Evolutionary conservation across 1,140 invertebrate genomes (phyloP).

Genomic region (Halesus radiatus): DNA sequence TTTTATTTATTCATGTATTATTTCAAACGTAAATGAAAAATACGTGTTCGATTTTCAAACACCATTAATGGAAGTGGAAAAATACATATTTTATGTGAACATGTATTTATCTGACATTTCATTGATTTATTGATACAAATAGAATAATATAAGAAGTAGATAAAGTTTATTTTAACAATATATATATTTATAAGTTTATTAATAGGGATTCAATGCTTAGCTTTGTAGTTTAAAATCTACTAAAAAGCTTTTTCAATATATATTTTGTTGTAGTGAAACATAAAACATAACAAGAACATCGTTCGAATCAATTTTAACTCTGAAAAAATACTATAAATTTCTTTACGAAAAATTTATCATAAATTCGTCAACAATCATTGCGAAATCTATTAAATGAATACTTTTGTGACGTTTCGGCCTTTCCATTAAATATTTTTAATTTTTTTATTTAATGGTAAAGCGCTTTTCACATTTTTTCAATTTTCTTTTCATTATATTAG

Average conservation of each 20-base stretch:
- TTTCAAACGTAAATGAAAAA: conserved; percentile 28
- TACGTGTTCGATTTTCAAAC: conserved; percentile 19
- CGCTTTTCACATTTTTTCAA: not conserved
- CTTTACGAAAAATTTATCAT: too few species aligned
- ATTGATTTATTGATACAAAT: conserved; percentile 6
- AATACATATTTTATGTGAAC: conserved; percentile 11
- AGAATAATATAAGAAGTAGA: not conserved
- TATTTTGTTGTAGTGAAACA: conserved; percentile 29
- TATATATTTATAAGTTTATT: conserved; percentile 23
- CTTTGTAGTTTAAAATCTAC: too few species aligned
- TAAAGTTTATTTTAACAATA: conserved; percentile 20
- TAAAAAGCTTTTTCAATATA: too few species aligned
- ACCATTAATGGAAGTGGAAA: not conserved
- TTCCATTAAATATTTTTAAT: too few species aligned
- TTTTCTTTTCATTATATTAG: not conserved
- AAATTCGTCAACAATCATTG: too few species aligned
- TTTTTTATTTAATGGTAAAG: not conserved
- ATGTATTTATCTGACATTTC: conserved; percentile 6
- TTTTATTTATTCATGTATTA: not conserved
- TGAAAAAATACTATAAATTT: too few species aligned
- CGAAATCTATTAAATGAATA: too few species aligned
- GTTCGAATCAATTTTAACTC: too few species aligned
- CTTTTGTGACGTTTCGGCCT: too few species aligned
- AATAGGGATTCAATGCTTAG: conserved; percentile 6
- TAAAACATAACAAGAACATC: not conserved